Base-by-base conservation (phyloP, 2,113 vertebrate genomes). In the Pampusana beccarii region DNA sequence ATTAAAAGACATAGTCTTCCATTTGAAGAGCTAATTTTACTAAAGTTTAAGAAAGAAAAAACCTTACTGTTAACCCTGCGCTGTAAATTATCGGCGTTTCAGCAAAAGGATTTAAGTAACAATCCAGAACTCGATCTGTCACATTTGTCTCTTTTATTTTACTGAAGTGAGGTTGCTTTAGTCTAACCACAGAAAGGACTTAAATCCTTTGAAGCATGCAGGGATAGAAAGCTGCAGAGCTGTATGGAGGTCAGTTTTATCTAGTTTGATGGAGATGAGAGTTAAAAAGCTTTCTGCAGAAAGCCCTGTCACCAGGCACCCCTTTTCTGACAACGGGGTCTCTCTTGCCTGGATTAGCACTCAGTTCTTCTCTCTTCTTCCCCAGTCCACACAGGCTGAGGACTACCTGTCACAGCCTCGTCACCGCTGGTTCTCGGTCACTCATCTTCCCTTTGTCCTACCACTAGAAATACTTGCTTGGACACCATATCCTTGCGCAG, bases 101-200 rank as follows among this genome's bases (percentile, higher is more conserved):
- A 58, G 60, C 6, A 80, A 54, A 75, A 80, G 17, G 11, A 61
- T 86, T 70, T 18, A 93, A 86, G 26, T 20, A 61, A 80, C 36
- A 65, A 53, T 48, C 14, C 51, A 78, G 44, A 65, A 24, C 10
- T 53, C 46, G 42, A 46, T 54, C 75, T 71, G 31, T 31, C 26
- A 48, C 13, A 69, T 44, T 61, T 95, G 31, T 56, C 26, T 53
- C n/a, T 72, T n/a, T 57, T 77, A 54, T 72, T 91, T 92, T 70
- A 36, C 24, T 36, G 26, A 81, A 61, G 44, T 48, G 44, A 6
- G 2, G 7, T 73, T 77, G 16, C 15, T 88, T 77, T 77, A 62
- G 26, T 61, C 66, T 40, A 69, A 82, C 13, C 31, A 61, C n/a
- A 71, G 66, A 88, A 54, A 66, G n/a, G 25, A 38, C 24, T 64